These are phyloP conservation scores for Threskiornis aethiopicus DNA, from an alignment of 2,797 vertebrate genomes.

Conservation along the genomic window DNA sequence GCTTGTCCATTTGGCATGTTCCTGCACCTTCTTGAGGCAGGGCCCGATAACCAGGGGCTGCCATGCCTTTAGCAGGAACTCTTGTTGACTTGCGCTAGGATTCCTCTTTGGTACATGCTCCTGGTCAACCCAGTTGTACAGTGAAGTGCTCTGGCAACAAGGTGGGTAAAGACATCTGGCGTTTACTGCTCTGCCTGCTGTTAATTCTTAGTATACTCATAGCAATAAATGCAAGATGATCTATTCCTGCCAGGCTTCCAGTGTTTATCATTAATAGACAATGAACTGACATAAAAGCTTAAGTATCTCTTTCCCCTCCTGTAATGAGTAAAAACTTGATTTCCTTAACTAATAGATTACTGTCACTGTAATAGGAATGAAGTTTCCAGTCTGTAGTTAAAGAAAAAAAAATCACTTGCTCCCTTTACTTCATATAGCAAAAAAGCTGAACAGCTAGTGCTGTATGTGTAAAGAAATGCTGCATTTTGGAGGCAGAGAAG, in stretches of 20 bases:
- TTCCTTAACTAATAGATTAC: constrained; percentile 26
- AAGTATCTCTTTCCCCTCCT: not conserved
- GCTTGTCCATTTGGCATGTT: accelerated
- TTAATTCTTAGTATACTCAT: not conserved
- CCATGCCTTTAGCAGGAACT: not conserved
- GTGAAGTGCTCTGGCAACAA: not conserved
- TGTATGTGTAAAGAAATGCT: not conserved
- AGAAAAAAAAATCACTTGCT: not conserved
- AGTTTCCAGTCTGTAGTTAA: not conserved
- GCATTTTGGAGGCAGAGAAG: not conserved
- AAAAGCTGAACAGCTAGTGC: not conserved
- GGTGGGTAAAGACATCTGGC: not conserved
- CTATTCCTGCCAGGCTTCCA: not conserved
- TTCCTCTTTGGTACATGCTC: accelerated
- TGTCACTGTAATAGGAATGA: not conserved
- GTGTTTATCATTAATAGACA: not conserved
- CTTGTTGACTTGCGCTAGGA: accelerated
- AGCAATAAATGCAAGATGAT: constrained; percentile 11
- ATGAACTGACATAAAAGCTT: not conserved
- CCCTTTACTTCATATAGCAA: not conserved
- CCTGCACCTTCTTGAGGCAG: not conserved
- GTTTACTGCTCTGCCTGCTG: not conserved
- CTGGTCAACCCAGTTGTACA: not conserved
- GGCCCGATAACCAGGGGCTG: not conserved
- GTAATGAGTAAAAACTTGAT: constrained; percentile 18